Conservation (phyloP, 2,797 vertebrate genomes). For the Margarornis squamiger region DNA sequence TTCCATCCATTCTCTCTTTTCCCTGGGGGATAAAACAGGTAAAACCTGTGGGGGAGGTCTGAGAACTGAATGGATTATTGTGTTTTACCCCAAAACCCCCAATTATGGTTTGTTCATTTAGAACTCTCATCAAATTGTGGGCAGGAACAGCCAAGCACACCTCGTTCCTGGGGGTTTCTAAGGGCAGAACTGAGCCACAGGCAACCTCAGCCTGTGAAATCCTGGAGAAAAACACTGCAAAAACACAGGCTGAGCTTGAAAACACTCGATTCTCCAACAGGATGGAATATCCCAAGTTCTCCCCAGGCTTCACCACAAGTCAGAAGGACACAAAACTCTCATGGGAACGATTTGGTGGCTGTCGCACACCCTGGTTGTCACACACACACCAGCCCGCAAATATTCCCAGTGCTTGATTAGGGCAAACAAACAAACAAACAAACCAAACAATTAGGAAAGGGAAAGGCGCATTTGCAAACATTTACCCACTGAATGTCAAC, state of each 20-base stretch:
- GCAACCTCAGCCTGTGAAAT: neutral
- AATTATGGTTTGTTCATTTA: neutral
- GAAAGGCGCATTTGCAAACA: neutral
- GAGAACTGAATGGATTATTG: neutral
- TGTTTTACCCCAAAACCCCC: neutral
- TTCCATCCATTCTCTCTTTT: neutral
- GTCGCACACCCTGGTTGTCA: neutral
- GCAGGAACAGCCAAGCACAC: neutral
- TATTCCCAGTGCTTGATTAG: neutral
- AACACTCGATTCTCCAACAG: neutral
- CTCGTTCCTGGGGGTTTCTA: neutral
- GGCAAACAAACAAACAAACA: neutral
- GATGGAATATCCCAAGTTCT: accelerated
- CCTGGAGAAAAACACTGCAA: neutral
- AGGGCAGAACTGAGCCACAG: neutral
- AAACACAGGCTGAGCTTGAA: neutral
- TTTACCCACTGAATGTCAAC: neutral
- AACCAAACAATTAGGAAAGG: neutral
- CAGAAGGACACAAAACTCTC: neutral
- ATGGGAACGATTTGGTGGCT: neutral
- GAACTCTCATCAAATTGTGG: neutral
- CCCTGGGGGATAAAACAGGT: neutral
- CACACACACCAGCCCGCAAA: neutral
- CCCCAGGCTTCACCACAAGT: neutral
- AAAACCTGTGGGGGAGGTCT: neutral